Conservation (phyloP, 1,140 invertebrate genomes). For the Trigoniulus corallinus region DNA sequence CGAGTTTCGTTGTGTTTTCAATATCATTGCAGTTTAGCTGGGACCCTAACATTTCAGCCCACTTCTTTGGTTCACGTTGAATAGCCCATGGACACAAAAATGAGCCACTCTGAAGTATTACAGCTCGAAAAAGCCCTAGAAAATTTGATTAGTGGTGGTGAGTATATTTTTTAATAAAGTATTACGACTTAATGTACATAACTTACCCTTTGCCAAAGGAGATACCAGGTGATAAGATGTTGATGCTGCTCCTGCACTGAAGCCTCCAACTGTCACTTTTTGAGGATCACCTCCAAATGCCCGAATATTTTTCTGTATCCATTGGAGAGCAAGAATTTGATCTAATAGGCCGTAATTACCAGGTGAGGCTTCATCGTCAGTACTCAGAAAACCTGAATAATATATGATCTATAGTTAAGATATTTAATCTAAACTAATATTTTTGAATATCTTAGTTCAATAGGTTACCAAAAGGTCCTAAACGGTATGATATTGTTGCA, state of each 20-base stretch:
- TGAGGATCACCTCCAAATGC: conserved; percentile 56
- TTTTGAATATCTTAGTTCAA: too few species aligned
- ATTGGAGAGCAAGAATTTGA: conserved; percentile 49
- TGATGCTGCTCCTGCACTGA: conserved; percentile 47
- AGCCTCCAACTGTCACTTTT: conserved; percentile 46
- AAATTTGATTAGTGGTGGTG: neutral
- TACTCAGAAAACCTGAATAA: conserved; percentile 41
- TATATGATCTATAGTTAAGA: too few species aligned
- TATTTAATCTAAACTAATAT: neutral
- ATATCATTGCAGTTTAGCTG: neutral
- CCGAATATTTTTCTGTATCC: conserved; percentile 52
- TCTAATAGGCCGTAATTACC: conserved; percentile 61
- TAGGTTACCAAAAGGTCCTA: conserved; percentile 36
- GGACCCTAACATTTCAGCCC: neutral
- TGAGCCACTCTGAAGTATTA: conserved; percentile 59
- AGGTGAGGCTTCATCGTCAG: conserved; percentile 38
- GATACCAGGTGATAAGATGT: conserved; percentile 48
- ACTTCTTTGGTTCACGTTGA: neutral
- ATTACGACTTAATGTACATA: neutral
- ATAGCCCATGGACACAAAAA: conserved; percentile 54
- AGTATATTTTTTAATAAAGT: neutral
- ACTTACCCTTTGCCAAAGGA: conserved; percentile 20
- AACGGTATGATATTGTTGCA: conserved; percentile 40
- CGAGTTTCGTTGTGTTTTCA: neutral
- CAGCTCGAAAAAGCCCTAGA: conserved; percentile 48